Base-by-base conservation (phyloP, 1,140 invertebrate genomes). In the Yoshiicerus persimilis region DNA sequence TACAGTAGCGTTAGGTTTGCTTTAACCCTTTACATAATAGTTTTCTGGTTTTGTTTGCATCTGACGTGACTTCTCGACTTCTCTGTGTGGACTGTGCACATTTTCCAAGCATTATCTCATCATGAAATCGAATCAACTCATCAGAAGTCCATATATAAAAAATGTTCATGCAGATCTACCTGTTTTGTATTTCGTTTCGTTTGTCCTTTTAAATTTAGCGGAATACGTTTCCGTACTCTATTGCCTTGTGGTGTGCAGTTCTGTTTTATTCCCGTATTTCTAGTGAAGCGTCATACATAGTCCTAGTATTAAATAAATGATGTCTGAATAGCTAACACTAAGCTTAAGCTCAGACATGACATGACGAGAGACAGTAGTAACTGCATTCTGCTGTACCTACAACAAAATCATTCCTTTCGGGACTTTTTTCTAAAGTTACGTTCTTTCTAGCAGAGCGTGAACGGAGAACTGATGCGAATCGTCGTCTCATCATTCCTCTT, bases 401-500 rank as follows among this genome's bases (percentile, higher is more conserved):
- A 56, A 70, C 8, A 70, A 70, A 27, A 30, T 70, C 20, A 34
- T 80, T 77, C 34, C 75, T 80, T 80, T 80, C 75, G 75, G 75
- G 75, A 80, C 75, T 80, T 80, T 80, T 80, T 77, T 80, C 34
- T 25, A 16, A 16, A 66, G 70, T 36, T 30, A 20, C n/a, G 32
- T 80, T 77, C 34, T 80, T 32, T 80, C 75, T 80, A 30, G 30
- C 34, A n/a, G 75, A 80, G 34, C 75, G 66, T 70, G 66, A 32
- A 16, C 27, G 30, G 75, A 80, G 13, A 80, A 80, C 75, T 80
- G 75, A 80, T 80, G 75, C 75, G 75, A 80, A 80, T 80, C 70
- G 27, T 36, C 32, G 30, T 77, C 70, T 77, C 32, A 56, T 80
- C 75, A 34, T 80, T 38, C 30, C 30, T 16, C 16, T n/a, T 80